Base-by-base conservation (phyloP, 2,888 invertebrate species). In the Linnaemya tessellans region DNA sequence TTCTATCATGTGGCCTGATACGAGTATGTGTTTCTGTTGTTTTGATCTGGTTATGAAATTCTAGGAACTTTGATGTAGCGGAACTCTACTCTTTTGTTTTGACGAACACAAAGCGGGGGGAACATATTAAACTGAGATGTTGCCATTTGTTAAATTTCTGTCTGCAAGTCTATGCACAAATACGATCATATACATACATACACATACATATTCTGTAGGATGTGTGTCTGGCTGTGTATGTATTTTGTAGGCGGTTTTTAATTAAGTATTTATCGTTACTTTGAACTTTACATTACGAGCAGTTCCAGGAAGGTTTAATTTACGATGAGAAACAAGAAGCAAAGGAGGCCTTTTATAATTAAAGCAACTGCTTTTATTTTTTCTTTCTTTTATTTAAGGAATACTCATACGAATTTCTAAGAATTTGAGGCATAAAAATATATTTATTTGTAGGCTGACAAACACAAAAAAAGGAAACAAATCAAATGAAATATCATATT, bases 201-300 rank as follows among this genome's bases (percentile, higher is more conserved):
- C 5, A 2, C 30, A 30, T 5, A 30, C 30, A 30, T 13, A 41
- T 25, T 30, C 38, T 46, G 46, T 20, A 38, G n/a, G 22, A 10
- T 60, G 56, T 38, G 8, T 41, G 3, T 20, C 38, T 9, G 38
- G 1, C 7, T 41, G 3, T 11, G 13, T 41, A 51, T 68, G 60
- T 46, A 41, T 82, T 77, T 78, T 43, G 83, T 83, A 83, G 79
- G 83, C 79, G 68, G 51, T 54, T 79, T 74, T 74, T 79, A 79
- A 79, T 73, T 67, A 79, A 83, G 22, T 74, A 68, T 64, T 43
- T 60, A 62, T 54, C 43, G 62, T 83, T 79, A 60, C 35, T 78
- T 74, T 62, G 54, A 73, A 71, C 71, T 73, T 65, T 67, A 43
- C 18, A 65, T 83, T 67, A 13, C 7, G 46, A 58, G 11, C 60